phyloP scores from a whole-genome alignment of 1,140 invertebrate species.

The Trachelipus rathkii region DNA sequence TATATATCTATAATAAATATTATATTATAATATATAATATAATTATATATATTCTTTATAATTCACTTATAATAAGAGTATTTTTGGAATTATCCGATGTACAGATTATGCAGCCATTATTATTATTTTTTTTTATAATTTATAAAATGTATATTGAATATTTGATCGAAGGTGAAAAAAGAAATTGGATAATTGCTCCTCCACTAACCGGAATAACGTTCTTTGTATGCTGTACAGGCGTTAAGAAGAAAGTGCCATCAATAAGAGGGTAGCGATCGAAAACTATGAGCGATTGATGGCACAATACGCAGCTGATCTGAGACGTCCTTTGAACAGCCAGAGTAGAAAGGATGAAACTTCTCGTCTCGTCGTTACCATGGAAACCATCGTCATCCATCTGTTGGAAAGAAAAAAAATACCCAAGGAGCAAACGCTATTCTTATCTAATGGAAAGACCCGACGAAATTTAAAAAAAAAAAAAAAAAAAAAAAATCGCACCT shows the following conservation, averaged over 20 bases:
- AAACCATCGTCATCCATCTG: slow-evolving; percentile 96
- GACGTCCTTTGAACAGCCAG: slow-evolving; percentile 77
- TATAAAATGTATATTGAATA: too few relatives aligned
- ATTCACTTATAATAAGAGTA: too few relatives aligned
- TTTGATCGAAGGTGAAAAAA: too few relatives aligned
- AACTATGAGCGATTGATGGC: slow-evolving; percentile 79
- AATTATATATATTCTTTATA: too few relatives aligned
- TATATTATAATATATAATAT: too few relatives aligned
- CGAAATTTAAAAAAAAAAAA: slow-evolving; percentile 29
- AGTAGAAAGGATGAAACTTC: slow-evolving; percentile 86
- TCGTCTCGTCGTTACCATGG: slow-evolving; percentile 93
- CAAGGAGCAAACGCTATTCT: slow-evolving; percentile 46
- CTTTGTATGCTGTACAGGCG: slow-evolving; percentile 79
- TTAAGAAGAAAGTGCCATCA: slow-evolving; percentile 95
- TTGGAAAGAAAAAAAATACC: slow-evolving; percentile 24
- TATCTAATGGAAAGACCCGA: slow-evolving; percentile 53
- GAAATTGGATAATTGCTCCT: neutral
- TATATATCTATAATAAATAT: too few relatives aligned
- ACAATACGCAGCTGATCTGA: slow-evolving; percentile 79
- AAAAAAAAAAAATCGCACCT: too few relatives aligned
- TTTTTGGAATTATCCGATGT: too few relatives aligned
- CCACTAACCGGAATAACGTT: slow-evolving; percentile 72
- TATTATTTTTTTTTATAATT: too few relatives aligned
- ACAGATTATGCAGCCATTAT: too few relatives aligned
- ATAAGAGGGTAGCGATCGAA: slow-evolving; percentile 95